A percentile compares a stretch with the other conserved stretches of the same genome.
These are phyloP conservation scores for Arvicola amphibius DNA, from an alignment of 2,797 vertebrate species.

Conservation along the genomic window DNA sequence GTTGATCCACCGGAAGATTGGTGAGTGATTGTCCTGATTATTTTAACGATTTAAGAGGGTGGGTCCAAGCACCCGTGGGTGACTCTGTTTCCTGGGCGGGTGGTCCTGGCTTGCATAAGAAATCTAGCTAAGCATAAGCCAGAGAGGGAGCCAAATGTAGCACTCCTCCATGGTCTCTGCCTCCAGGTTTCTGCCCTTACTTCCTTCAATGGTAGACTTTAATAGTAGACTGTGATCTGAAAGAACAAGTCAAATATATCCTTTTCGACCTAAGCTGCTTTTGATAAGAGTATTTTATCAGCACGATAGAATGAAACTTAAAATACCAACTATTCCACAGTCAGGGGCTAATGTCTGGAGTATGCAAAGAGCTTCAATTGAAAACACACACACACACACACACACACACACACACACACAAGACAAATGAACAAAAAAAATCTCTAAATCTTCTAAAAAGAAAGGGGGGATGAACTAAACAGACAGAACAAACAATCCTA, in stretches of 20 bases:
- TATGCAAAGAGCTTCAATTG: neutral
- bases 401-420: too few species aligned
- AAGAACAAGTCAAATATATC: neutral
- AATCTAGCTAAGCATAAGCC: neutral
- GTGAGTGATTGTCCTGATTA: neutral
- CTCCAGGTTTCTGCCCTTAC: neutral
- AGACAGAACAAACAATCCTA: neutral
- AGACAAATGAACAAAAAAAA: neutral
- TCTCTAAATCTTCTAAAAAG: neutral
- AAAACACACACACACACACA: neutral
- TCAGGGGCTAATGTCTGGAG: neutral
- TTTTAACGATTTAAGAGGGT: neutral
- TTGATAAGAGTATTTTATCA: neutral
- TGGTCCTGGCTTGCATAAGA: neutral
- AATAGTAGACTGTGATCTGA: too few species aligned
- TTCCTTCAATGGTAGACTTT: too few species aligned
- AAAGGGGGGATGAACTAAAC: neutral
- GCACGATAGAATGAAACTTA: neutral
- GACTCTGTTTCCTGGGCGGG: neutral
- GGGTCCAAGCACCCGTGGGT: neutral
- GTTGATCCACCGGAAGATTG: neutral
- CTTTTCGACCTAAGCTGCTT: neutral
- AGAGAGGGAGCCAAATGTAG: too few species aligned
- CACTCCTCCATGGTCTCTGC: too few species aligned
- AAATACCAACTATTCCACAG: neutral